These are phyloP conservation scores for Rhinatrema bivittatum DNA, from an alignment of 2,797 vertebrate species.

Conservation along the genomic window DNA sequence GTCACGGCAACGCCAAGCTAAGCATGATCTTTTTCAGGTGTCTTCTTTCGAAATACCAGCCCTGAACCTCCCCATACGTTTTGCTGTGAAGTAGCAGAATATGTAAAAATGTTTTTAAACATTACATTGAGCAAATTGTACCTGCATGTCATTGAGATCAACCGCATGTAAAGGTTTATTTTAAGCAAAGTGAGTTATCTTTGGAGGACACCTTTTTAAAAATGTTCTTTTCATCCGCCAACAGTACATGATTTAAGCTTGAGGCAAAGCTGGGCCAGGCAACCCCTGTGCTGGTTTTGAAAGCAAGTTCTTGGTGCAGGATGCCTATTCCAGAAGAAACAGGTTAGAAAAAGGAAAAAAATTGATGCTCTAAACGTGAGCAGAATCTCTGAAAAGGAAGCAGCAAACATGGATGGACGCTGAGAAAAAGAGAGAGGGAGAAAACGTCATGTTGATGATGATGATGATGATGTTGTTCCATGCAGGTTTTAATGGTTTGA, in stretches of 20 bases:
- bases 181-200: no score
- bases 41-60: no score
- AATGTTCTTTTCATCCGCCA: constrained; percentile 22
- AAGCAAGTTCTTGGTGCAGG: constrained; percentile 23
- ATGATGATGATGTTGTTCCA: constrained; percentile 13
- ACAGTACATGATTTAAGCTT: constrained; percentile 20
- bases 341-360: constrained; percentile 9
- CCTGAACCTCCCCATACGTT: no score
- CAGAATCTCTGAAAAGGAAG: neutral
- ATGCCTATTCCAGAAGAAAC: neutral
- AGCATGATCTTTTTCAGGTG: no score
- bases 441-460: neutral
- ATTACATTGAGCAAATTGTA: no score
- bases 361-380: neutral
- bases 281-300: constrained; percentile 14
- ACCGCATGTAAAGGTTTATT: no score
- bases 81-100: no score
- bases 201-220: no score
- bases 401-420: neutral
- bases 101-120: no score
- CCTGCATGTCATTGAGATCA: no score
- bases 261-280: constrained; percentile 13
- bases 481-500: constrained; percentile 33
- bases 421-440: no score
- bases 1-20: no score